Evolutionary conservation across 2,888 invertebrate species (phyloP).

Genomic region (Monopis laevigella): DNA sequence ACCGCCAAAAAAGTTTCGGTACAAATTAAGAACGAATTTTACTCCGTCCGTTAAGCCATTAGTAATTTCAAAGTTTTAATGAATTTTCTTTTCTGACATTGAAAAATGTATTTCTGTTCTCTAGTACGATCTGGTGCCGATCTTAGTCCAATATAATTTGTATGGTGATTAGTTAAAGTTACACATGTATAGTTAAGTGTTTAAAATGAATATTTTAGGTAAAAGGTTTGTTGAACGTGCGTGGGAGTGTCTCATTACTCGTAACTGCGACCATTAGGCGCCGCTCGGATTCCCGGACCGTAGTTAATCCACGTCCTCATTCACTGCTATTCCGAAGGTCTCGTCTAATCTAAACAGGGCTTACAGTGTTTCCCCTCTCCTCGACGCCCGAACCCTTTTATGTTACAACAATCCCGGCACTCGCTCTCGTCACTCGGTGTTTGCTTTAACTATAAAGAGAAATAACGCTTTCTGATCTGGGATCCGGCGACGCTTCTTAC

Average conservation of each 20-base stretch:
- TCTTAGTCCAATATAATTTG: no score
- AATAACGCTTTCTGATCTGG: conserved; percentile 57
- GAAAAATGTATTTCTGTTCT: conserved; percentile 62
- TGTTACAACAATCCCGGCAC: conserved; percentile 50
- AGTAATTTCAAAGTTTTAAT: conserved; percentile 67
- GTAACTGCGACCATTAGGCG: conserved; percentile 62
- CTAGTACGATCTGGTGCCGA: conserved; percentile 24
- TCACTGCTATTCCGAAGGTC: conserved; percentile 68
- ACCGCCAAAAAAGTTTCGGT: conserved; percentile 58
- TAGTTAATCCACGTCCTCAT: conserved; percentile 68
- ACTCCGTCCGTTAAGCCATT: conserved; percentile 64
- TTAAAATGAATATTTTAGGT: no score
- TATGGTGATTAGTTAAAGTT: no score
- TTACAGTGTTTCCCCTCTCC: conserved; percentile 63
- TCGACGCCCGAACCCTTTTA: conserved; percentile 56
- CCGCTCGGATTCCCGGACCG: conserved; percentile 63
- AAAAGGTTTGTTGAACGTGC: no score
- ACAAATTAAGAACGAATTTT: conserved; percentile 66
- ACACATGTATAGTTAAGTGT: no score
- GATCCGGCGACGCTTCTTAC: no score
- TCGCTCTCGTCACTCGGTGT: conserved; percentile 39
- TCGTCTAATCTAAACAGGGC: conserved; percentile 68
- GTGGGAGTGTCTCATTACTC: conserved; percentile 59
- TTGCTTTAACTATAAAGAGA: conserved; percentile 53
- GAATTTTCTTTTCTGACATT: conserved; percentile 65